Evolutionary conservation across 2,888 invertebrate genomes (phyloP).

Genomic region (Brachypterus glaber): DNA sequence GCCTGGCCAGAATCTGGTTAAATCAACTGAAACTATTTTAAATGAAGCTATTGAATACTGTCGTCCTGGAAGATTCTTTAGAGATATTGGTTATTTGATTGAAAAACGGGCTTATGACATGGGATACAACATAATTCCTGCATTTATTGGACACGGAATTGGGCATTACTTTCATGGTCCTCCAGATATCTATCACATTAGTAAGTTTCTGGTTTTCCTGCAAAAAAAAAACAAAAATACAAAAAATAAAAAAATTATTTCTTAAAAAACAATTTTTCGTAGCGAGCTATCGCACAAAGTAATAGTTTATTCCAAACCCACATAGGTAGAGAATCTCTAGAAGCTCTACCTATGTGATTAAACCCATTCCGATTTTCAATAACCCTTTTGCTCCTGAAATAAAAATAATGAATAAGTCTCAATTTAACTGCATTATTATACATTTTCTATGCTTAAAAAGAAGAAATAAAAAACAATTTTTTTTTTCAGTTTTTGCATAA

Average conservation of each 20-base stretch:
- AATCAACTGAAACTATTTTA: conserved; percentile 62
- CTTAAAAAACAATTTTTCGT: conserved; percentile 1
- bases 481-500: too few species aligned
- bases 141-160: conserved; percentile 87
- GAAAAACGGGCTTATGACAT: conserved; percentile 52
- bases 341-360: too few species aligned
- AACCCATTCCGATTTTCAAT: too few species aligned
- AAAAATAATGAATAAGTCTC: too few species aligned
- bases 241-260: not conserved
- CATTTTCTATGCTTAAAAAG: too few species aligned
- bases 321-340: too few species aligned
- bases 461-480: too few species aligned
- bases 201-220: conserved; percentile 46
- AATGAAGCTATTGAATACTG: conserved; percentile 53
- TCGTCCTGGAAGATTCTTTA: conserved; percentile 50
- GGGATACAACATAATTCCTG: conserved; percentile 62
- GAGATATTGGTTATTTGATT: conserved; percentile 55
- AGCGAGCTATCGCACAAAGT: too few species aligned
- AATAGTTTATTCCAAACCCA: too few species aligned
- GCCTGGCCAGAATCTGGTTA: conserved; percentile 57
- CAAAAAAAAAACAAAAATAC: too few species aligned
- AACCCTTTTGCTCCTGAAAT: too few species aligned
- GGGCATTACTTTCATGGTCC: conserved; percentile 87
- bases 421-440: too few species aligned
- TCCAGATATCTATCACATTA: conserved; percentile 78